Percentiles rank a stretch among this genome's conserved stretches.
These are phyloP conservation scores for Bettongia penicillata DNA, from an alignment of 2,113 vertebrate genomes.

Conservation along the genomic window DNA sequence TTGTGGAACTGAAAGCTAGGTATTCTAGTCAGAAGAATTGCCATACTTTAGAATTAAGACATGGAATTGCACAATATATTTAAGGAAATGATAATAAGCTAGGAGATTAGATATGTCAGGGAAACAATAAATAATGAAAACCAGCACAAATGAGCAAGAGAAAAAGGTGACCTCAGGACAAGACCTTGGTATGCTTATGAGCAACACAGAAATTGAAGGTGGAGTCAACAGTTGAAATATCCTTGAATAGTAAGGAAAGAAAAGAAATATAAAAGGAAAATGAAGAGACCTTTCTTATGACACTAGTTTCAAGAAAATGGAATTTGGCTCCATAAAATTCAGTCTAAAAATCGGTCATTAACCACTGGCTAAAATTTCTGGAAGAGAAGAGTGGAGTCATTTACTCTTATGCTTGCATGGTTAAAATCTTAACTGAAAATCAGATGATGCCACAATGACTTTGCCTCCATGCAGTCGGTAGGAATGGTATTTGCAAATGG, in stretches of 20 bases:
- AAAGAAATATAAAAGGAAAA: background rate
- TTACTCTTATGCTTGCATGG: background rate
- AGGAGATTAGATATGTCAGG: background rate
- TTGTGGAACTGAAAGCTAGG: background rate
- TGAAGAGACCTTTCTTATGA: background rate
- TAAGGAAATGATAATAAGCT: background rate
- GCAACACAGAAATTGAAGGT: background rate
- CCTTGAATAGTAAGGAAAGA: background rate
- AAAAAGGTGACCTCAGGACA: background rate
- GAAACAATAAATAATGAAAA: background rate
- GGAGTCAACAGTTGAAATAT: background rate
- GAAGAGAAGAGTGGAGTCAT: background rate
- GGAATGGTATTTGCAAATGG: background rate
- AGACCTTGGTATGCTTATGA: background rate
- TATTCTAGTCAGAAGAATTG: background rate
- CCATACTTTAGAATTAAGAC: background rate
- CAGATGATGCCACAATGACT: background rate
- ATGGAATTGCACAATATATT: background rate
- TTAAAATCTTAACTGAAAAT: background rate
- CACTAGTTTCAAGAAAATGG: accelerated
- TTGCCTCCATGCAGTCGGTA: background rate
- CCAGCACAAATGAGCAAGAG: background rate
- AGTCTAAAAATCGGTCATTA: background rate
- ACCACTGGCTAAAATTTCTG: background rate
- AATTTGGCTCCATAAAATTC: accelerated